These are phyloP conservation scores for Girardinichthys multiradiatus DNA, from an alignment of 2,113 vertebrate genomes.

Conservation along the genomic window DNA sequence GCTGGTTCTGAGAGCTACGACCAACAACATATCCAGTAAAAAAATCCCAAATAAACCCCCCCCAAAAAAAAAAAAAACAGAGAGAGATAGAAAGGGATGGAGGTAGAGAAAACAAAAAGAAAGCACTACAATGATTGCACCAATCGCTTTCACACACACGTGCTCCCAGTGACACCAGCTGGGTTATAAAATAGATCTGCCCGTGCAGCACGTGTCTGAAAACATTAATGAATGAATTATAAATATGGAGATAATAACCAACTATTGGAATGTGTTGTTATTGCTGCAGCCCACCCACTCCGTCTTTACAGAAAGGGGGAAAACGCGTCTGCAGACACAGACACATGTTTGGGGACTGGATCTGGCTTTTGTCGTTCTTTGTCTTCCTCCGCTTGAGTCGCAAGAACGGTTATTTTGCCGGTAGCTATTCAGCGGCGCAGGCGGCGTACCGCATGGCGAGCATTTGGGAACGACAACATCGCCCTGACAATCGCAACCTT, in stretches of 20 bases:
- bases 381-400: conserved; percentile 48
- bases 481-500: conserved; percentile 74
- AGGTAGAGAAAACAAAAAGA: conserved; percentile 8
- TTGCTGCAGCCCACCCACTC: neutral
- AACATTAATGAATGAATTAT: neutral
- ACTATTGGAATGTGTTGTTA: neutral
- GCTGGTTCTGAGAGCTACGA: conserved; percentile 54
- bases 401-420: conserved; percentile 57
- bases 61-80: conserved; percentile 5
- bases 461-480: conserved; percentile 50
- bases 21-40: conserved; percentile 20
- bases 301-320: neutral
- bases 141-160: neutral
- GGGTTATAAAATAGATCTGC: neutral
- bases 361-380: conserved; percentile 53
- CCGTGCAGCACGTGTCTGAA: conserved; percentile 17
- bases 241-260: neutral
- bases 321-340: conserved; percentile 9
- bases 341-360: conserved; percentile 37
- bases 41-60: conserved; percentile 5
- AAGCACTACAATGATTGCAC: conserved; percentile 20
- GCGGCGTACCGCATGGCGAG: conserved; percentile 59
- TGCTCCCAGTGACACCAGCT: neutral
- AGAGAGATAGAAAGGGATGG: neutral
- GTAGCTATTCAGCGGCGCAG: conserved; percentile 63